A percentile compares a stretch with the other conserved stretches of the same genome.
Conservation (phyloP, 2,113 vertebrate genomes). For the Ploceus nigricollis region DNA sequence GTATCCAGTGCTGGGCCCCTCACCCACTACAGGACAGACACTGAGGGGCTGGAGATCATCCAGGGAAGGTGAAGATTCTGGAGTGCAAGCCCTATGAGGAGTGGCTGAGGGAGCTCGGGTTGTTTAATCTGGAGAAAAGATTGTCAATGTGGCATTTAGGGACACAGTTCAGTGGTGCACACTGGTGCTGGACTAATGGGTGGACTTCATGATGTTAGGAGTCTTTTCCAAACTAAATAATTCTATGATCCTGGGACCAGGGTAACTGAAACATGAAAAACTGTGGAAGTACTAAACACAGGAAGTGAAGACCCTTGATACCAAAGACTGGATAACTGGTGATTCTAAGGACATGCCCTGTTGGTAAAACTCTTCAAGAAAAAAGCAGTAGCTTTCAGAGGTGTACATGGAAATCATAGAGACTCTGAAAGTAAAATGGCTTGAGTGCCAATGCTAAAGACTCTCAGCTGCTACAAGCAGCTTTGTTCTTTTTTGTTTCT, state of each 20-base stretch:
- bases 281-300: background rate
- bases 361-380: background rate
- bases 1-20: background rate
- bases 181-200: background rate
- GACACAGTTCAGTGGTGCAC: background rate
- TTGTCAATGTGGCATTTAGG: background rate
- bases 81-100: fast-evolving
- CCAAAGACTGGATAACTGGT: background rate
- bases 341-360: background rate
- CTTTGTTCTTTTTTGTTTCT: background rate
- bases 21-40: background rate
- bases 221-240: background rate
- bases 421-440: background rate
- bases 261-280: background rate
- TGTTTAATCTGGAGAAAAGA: background rate
- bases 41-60: background rate
- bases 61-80: background rate
- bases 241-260: background rate
- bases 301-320: background rate
- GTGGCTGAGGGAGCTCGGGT: background rate
- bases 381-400: background rate
- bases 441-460: background rate
- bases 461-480: background rate
- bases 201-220: background rate
- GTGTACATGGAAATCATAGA: background rate